phyloP scores from a whole-genome alignment of 1,140 invertebrate species.

The Drosophila athabasca region DNA sequence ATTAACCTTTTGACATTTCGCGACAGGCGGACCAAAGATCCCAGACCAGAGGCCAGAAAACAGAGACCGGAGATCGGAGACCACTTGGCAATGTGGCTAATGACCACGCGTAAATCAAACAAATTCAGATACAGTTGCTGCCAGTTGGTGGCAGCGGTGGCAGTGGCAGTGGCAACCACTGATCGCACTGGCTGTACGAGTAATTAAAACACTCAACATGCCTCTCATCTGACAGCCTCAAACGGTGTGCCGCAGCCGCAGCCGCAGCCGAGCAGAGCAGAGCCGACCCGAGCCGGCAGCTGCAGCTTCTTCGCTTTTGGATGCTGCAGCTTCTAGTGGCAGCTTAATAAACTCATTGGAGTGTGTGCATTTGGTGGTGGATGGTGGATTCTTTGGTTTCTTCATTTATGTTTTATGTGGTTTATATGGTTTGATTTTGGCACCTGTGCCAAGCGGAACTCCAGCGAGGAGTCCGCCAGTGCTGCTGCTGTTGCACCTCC shows the following conservation, averaged over 20 bases:
- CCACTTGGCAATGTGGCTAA: conserved; percentile 46
- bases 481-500: conserved; percentile 13
- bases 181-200: conserved; percentile 22
- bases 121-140: conserved; percentile 40
- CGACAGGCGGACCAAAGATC: conserved; percentile 33
- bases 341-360: conserved; percentile 54
- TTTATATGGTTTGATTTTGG: conserved; percentile 36
- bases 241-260: conserved; percentile 14
- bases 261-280: too few species aligned
- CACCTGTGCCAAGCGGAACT: conserved; percentile 46
- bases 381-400: conserved; percentile 18
- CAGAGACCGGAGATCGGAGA: conserved; percentile 30
- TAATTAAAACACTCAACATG: conserved; percentile 63
- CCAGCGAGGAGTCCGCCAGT: background rate
- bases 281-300: conserved; percentile 5
- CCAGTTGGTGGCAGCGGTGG: conserved; percentile 23
- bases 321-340: background rate
- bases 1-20: conserved; percentile 63
- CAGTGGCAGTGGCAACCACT: conserved; percentile 41
- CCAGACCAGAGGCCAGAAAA: conserved; percentile 29
- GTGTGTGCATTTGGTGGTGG: conserved; percentile 34
- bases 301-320: conserved; percentile 10
- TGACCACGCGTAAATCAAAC: conserved; percentile 61
- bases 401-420: conserved; percentile 15
- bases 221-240: conserved; percentile 39